Conservation (phyloP, 2,888 invertebrate genomes). For the Andrena camellia region DNA sequence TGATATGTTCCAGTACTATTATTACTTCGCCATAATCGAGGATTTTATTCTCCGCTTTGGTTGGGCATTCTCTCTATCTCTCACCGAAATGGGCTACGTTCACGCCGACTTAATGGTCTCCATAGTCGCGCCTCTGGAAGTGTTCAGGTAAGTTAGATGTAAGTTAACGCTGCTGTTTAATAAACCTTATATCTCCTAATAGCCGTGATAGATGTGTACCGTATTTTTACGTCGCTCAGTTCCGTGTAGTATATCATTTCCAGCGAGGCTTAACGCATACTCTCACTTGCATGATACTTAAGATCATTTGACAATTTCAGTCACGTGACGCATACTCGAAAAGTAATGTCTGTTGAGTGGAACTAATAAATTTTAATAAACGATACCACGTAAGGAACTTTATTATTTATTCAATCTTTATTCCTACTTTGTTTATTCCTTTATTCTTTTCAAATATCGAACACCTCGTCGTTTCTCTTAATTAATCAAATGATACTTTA, state of each 20-base stretch:
- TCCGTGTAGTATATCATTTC: constrained; percentile 12
- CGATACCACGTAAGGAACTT: constrained; percentile 16
- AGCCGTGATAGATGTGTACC: constrained; percentile 4
- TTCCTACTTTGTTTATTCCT: constrained; percentile 29
- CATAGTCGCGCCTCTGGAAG: constrained; percentile 93
- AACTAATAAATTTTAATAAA: constrained; percentile 54
- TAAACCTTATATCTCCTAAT: not conserved
- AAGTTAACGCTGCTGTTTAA: constrained; percentile 8
- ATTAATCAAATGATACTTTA: not conserved
- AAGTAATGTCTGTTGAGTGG: constrained; percentile 31
- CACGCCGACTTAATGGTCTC: constrained; percentile 94
- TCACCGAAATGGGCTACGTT: constrained; percentile 92
- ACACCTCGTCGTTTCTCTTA: not conserved
- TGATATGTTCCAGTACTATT: constrained; percentile 90
- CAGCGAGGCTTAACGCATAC: constrained; percentile 36
- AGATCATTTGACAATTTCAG: constrained; percentile 39
- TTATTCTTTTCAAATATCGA: not conserved
- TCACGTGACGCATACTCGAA: constrained; percentile 9
- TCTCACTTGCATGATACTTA: constrained; percentile 49
- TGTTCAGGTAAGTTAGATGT: constrained; percentile 89
- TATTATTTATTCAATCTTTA: constrained; percentile 39
- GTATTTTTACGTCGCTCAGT: constrained; percentile 12
- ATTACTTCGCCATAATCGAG: constrained; percentile 99
- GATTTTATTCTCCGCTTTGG: constrained; percentile 97
- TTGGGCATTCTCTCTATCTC: constrained; percentile 96